Conservation (phyloP, 2,797 vertebrate genomes). For the Coranthus polyacanthus region DNA sequence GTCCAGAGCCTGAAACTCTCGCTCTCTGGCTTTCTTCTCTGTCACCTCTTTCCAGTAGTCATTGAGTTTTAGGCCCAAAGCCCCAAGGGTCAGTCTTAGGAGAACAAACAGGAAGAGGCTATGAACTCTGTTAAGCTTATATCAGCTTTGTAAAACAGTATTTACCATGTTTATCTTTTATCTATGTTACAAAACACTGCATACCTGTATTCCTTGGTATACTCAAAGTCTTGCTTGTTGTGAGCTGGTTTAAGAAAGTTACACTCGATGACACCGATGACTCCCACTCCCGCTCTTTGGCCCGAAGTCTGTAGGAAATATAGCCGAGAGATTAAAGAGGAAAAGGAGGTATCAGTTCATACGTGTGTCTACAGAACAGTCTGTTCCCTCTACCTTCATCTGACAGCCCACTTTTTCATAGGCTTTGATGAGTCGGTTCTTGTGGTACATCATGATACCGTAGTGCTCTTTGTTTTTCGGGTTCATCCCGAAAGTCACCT, state of each 20-base stretch:
- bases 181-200: too few species aligned
- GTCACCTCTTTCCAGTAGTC: constrained; percentile 87
- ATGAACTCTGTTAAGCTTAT: not conserved
- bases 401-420: constrained; percentile 90
- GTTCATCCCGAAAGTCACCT: constrained; percentile 88
- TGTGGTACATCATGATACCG: constrained; percentile 90
- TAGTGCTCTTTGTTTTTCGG: constrained; percentile 84
- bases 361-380: not conserved
- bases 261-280: constrained; percentile 88
- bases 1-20: constrained; percentile 69
- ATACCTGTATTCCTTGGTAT: constrained; percentile 89
- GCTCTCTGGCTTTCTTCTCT: constrained; percentile 80
- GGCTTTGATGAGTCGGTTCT: constrained; percentile 88
- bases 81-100: constrained; percentile 81
- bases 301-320: constrained; percentile 73
- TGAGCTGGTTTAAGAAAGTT: constrained; percentile 89
- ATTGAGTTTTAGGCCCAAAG: constrained; percentile 88
- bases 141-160: too few species aligned
- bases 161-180: not conserved
- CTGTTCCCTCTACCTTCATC: constrained; percentile 77
- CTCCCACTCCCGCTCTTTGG: constrained; percentile 83
- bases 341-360: not conserved
- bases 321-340: not conserved
- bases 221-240: constrained; percentile 91
- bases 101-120: not conserved